These are phyloP conservation scores for Nothoprocta pentlandii DNA, from an alignment of 2,113 vertebrate genomes.

Conservation along the genomic window DNA sequence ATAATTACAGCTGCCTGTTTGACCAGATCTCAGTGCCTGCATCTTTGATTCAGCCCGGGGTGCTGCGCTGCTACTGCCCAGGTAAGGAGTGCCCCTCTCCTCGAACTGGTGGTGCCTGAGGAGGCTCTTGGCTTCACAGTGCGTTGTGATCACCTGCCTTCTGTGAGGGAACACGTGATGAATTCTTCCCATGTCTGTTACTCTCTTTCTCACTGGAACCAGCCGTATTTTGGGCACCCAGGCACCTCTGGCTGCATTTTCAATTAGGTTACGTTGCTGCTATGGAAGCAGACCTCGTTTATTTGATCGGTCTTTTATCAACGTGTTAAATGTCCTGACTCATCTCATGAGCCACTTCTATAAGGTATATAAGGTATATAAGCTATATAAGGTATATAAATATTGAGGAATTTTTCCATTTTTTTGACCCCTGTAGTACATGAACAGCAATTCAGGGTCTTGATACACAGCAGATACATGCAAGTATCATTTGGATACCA, in stretches of 20 bases:
- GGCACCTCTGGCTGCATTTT: neutral
- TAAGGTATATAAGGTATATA: neutral
- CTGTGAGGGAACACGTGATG: neutral
- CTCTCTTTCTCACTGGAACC: neutral
- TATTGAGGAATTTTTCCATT: neutral
- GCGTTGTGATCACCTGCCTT: neutral
- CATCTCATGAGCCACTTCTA: neutral
- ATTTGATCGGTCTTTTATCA: neutral
- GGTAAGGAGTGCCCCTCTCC: constrained; percentile 77
- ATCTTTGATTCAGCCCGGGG: constrained; percentile 96
- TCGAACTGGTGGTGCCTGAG: neutral
- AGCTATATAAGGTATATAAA: neutral
- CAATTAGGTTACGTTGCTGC: neutral
- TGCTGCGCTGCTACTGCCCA: constrained; percentile 98
- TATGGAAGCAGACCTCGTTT: neutral
- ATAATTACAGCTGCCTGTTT: constrained; percentile 97
- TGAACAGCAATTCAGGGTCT: neutral
- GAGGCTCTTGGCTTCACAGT: neutral
- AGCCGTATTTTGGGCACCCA: no score
- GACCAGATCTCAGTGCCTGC: constrained; percentile 99
- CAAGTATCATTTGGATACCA: neutral
- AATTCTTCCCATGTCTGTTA: neutral
- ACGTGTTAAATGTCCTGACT: neutral
- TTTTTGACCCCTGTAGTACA: neutral
- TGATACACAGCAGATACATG: neutral